Evolutionary conservation across 2,113 vertebrate genomes (phyloP).

Genomic region (Himantopus leucocephalus): DNA sequence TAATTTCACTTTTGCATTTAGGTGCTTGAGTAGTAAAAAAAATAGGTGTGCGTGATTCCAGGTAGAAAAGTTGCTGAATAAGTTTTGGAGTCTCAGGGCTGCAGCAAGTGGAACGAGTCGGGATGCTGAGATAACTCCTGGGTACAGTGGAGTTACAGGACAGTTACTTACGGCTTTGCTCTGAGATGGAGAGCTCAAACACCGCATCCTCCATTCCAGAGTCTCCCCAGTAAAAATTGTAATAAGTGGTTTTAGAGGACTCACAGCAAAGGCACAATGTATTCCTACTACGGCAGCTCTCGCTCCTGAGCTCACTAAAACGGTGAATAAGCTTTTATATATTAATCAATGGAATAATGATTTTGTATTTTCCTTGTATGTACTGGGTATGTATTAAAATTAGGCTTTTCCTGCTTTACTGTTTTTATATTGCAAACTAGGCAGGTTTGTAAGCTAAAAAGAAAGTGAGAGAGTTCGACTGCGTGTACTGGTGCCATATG

Average conservation of each 20-base stretch:
- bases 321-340: not conserved
- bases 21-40: not conserved
- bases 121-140: not conserved
- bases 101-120: not conserved
- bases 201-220: not conserved
- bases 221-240: not conserved
- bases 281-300: not conserved
- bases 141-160: not conserved
- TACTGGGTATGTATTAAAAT: not conserved
- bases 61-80: not conserved
- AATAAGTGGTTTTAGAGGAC: not conserved
- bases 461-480: not conserved
- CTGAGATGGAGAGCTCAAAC: not conserved
- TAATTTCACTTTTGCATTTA: not conserved
- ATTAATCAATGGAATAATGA: not conserved
- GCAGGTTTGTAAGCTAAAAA: not conserved
- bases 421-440: not conserved
- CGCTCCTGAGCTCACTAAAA: not conserved
- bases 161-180: not conserved
- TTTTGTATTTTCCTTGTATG: not conserved
- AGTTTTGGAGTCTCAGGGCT: not conserved
- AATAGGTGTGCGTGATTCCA: not conserved
- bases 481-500: not conserved
- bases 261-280: not conserved
- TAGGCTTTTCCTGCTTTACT: not conserved